Evolutionary conservation across 2,113 vertebrate genomes (phyloP).

Genomic region (Cyanoliseus patagonus): DNA sequence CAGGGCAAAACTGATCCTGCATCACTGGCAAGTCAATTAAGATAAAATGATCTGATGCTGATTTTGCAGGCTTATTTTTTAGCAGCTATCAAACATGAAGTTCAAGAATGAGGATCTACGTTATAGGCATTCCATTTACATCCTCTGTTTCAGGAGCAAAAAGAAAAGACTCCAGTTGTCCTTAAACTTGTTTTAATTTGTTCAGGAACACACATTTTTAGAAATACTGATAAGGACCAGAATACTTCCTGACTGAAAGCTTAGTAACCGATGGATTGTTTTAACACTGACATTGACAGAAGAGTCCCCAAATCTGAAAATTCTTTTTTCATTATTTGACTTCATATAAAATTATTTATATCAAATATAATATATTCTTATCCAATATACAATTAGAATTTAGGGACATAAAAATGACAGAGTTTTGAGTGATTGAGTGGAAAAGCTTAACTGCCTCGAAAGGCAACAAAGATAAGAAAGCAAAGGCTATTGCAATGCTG

Average conservation of each 20-base stretch:
- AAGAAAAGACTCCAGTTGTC: background rate
- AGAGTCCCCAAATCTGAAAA: background rate
- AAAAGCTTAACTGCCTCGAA: background rate
- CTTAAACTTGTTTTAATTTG: background rate
- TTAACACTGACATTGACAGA: background rate
- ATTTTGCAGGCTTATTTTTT: background rate
- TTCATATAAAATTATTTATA: background rate
- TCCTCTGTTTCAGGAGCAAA: background rate
- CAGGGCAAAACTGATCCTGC: background rate
- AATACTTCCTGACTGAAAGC: background rate
- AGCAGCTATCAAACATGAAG: background rate
- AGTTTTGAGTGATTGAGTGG: background rate
- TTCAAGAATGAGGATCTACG: background rate
- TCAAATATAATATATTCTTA: background rate
- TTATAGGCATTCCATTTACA: background rate
- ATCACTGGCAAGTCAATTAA: background rate
- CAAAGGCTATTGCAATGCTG: slow-evolving; percentile 38
- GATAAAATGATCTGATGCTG: background rate
- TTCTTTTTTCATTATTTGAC: background rate
- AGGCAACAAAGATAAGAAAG: background rate
- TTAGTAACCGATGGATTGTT: accelerated
- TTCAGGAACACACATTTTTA: background rate
- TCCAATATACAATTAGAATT: background rate
- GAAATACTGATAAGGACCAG: background rate
- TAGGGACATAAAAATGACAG: background rate